phyloP scores from a whole-genome alignment of 2,797 vertebrate genomes.

The Alca torda region DNA sequence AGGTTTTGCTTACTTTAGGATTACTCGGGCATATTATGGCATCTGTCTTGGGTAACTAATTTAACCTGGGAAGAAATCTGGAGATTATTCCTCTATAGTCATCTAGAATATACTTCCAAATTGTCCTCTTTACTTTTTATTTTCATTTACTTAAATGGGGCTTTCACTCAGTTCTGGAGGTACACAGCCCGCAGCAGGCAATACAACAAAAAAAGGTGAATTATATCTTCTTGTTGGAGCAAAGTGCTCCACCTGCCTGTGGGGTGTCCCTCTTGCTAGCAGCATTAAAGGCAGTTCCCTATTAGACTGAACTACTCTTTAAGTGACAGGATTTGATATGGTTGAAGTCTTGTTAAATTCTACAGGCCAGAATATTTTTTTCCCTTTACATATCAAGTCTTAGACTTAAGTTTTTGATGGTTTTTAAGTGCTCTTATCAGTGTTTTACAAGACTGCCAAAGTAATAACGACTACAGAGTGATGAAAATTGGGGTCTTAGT shows the following conservation, averaged over 20 bases:
- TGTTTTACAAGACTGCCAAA: not conserved
- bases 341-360: not conserved
- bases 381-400: not conserved
- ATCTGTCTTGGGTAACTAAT: not conserved
- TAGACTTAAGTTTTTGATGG: not conserved
- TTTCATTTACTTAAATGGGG: not conserved
- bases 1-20: not conserved
- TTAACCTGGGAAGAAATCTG: not conserved
- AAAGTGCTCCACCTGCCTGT: constrained; percentile 25
- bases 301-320: not conserved
- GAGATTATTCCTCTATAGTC: not conserved
- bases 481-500: not conserved
- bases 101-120: not conserved
- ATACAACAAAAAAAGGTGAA: not conserved
- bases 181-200: not conserved
- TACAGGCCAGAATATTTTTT: not conserved
- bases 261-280: not conserved
- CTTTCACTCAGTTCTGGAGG: not conserved
- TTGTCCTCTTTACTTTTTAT: not conserved
- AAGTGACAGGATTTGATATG: not conserved
- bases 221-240: not conserved
- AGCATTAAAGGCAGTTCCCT: not conserved
- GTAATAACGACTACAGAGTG: not conserved
- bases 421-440: not conserved
- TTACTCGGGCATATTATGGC: not conserved